Conservation (phyloP, 2,113 vertebrate genomes). For the Hemichromis elongatus region DNA sequence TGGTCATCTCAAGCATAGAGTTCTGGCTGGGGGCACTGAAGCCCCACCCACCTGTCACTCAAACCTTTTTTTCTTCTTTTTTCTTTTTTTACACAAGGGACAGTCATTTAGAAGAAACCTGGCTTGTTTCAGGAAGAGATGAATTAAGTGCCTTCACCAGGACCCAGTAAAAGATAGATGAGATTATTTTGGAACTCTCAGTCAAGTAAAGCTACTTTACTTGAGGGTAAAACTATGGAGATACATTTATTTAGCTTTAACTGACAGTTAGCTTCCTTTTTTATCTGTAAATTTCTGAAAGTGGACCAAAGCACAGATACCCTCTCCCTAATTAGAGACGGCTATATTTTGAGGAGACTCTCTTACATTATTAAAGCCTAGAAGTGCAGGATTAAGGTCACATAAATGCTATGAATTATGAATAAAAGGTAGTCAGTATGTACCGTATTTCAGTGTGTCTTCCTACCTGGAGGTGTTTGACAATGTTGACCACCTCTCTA, state of each 20-base stretch:
- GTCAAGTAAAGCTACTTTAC: background rate
- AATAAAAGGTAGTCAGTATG: background rate
- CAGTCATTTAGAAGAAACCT: background rate
- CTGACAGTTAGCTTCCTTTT: background rate
- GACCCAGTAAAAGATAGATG: background rate
- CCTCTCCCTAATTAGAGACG: background rate
- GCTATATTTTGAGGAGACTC: background rate
- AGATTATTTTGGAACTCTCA: background rate
- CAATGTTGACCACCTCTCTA: slow-evolving; percentile 95
- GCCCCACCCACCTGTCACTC: background rate
- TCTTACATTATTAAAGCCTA: background rate
- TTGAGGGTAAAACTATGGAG: background rate
- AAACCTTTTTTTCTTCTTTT: background rate
- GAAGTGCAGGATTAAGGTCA: background rate
- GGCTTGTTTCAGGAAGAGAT: background rate
- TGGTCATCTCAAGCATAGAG: background rate
- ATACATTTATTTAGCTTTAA: background rate
- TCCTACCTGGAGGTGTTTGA: slow-evolving; percentile 94
- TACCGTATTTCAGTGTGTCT: too few species aligned
- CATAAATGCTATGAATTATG: background rate
- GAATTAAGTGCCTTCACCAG: too few species aligned
- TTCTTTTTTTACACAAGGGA: too few species aligned
- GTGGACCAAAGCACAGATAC: background rate
- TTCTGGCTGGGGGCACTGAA: background rate
- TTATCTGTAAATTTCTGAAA: background rate